Base-by-base conservation (phyloP, 2,888 invertebrate genomes). In the Nymphalis polychloros region DNA sequence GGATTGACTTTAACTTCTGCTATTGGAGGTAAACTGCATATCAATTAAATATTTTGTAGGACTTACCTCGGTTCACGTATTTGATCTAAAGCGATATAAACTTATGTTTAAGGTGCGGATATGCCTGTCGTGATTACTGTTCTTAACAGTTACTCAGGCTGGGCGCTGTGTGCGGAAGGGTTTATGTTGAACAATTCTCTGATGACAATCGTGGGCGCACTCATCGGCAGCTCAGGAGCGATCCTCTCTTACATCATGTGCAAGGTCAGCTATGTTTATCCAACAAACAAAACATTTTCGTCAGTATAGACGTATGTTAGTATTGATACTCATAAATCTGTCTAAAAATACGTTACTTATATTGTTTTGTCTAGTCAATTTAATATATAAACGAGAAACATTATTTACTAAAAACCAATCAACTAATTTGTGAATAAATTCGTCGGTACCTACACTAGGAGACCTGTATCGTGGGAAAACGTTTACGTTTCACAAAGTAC, bases 71-170 rank as follows among this genome's bases (percentile, higher is more conserved):
- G 3, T 49, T 19, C 8, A 49, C 17, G 6, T 1, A n/a, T 49
- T 49, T 7, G 49, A 19, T n/a, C 7, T 49, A 49, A n/a, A 49
- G 19, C 20, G 13, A 19, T 19, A 23, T 23, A 27, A 49, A 49
- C 1, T 19, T 49, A 19, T n/a, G n/a, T 41, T 57, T 10, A 10
- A 96, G 97, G 97, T 75, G 97, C 97, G 73, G 97, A 98, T 89
- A 97, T 97, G 97, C 97, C 97, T 0, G 97, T 98, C 1, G 97
- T 97, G 5, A 97, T 98, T 81, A 98, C 98, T 0, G 98, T 98
- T 16, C 92, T 98, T 57, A 98, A 98, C 94, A 97, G 96, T 81
- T 98, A 98, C 91, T 97, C 97, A 0, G 98, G 98, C 57, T 98
- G 98, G 98, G 97, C 98, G 27, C 92, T 98, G 71, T 98, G 98